Conservation (phyloP, 1,140 invertebrate genomes). For the Hestina assimilis region DNA sequence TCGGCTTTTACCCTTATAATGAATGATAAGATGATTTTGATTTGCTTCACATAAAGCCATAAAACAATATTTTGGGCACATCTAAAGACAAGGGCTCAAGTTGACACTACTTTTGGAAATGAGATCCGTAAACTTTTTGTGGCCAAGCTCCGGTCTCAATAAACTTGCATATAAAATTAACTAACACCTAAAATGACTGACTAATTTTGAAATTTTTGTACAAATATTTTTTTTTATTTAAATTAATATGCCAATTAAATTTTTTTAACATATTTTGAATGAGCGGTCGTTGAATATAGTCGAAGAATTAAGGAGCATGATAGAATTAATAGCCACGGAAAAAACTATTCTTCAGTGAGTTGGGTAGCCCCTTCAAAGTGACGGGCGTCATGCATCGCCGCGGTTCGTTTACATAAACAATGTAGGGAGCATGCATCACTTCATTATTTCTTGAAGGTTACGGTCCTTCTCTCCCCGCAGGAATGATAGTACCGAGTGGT, state of each 20-base stretch:
- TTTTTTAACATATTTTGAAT: slow-evolving; percentile 32
- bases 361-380: slow-evolving; percentile 34
- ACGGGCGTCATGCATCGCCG: slow-evolving; percentile 58
- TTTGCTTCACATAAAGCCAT: slow-evolving; percentile 3
- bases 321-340: slow-evolving; percentile 13
- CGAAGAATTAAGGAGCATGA: slow-evolving; percentile 16
- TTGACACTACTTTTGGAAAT: slow-evolving; percentile 2
- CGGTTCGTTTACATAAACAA: slow-evolving; percentile 41
- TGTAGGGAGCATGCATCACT: slow-evolving; percentile 57
- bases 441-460: slow-evolving; percentile 46
- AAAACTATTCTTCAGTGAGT: slow-evolving; percentile 33
- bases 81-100: slow-evolving; percentile 12
- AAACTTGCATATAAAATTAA: neutral
- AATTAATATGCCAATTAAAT: slow-evolving; percentile 23
- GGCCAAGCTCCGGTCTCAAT: neutral
- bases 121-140: slow-evolving; percentile 5
- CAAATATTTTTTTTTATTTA: slow-evolving; percentile 1
- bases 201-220: slow-evolving; percentile 33
- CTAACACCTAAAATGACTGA: neutral
- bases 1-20: slow-evolving; percentile 38
- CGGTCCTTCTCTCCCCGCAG: slow-evolving; percentile 37
- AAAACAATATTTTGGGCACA: slow-evolving; percentile 6
- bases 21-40: slow-evolving; percentile 35
- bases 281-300: slow-evolving; percentile 17
- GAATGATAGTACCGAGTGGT: slow-evolving; percentile 52